Percentiles rank a stretch among this genome's conserved stretches.
These are phyloP conservation scores for Chaitophorus viminalis DNA, from an alignment of 2,888 invertebrate genomes.

Conservation along the genomic window DNA sequence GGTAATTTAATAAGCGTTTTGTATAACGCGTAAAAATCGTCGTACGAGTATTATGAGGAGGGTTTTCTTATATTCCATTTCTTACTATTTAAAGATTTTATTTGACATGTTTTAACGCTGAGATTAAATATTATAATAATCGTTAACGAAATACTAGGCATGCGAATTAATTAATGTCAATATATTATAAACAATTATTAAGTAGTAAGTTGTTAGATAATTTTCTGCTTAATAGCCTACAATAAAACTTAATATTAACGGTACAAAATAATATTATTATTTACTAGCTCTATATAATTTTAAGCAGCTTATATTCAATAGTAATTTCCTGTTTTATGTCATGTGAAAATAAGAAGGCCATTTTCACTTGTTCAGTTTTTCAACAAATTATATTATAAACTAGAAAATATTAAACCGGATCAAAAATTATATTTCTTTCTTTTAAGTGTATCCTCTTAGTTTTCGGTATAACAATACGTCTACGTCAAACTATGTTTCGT, in stretches of 20 bases:
- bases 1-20: neutral
- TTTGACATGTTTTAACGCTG: neutral
- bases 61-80: too few species aligned
- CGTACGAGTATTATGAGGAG: neutral
- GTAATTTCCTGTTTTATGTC: too few species aligned
- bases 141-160: neutral
- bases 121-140: neutral
- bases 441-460: neutral
- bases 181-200: too few species aligned
- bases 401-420: neutral
- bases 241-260: too few species aligned
- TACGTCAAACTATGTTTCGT: neutral
- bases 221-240: neutral
- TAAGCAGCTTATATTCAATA: too few species aligned
- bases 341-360: too few species aligned
- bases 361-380: too few species aligned
- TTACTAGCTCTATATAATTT: too few species aligned
- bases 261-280: too few species aligned
- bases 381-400: too few species aligned
- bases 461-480: neutral
- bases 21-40: neutral
- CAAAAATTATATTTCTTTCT: neutral
- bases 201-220: neutral
- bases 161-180: too few species aligned
- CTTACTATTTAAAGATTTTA: neutral